These are phyloP conservation scores for Coregonus ussuriensis DNA, from an alignment of 2,797 vertebrate species.

Conservation along the genomic window DNA sequence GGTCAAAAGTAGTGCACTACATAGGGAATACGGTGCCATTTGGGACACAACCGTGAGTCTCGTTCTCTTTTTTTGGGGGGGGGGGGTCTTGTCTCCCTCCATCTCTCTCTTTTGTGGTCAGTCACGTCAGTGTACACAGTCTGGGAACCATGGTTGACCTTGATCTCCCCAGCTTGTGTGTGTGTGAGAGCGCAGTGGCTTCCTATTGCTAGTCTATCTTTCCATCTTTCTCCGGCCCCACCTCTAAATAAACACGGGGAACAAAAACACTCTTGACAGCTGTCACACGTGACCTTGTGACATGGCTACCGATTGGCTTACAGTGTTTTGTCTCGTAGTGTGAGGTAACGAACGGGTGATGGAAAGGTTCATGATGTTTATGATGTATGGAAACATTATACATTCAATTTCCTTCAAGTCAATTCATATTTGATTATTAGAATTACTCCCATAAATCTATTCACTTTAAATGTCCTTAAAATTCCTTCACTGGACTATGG, in stretches of 20 bases:
- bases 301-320: background rate
- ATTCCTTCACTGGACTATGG: no score
- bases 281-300: background rate
- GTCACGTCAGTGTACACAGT: constrained; percentile 30
- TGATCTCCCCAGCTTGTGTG: constrained; percentile 42
- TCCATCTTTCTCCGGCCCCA: background rate
- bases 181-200: constrained; percentile 14
- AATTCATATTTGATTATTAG: background rate
- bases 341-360: background rate
- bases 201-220: background rate
- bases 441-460: no score
- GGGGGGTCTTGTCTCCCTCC: background rate
- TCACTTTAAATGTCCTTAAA: no score
- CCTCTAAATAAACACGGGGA: constrained; percentile 29
- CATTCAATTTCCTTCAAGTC: background rate
- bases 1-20: no score
- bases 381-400: background rate
- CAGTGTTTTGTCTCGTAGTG: background rate
- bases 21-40: no score
- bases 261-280: constrained; percentile 1
- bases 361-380: background rate
- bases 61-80: background rate
- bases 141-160: constrained; percentile 50
- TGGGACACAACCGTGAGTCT: no score
- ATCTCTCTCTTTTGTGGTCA: background rate